Percentiles rank a stretch among this genome's conserved stretches.
phyloP scores from a whole-genome alignment of 1,140 invertebrate species.

The Drosophila quadrilineata region DNA sequence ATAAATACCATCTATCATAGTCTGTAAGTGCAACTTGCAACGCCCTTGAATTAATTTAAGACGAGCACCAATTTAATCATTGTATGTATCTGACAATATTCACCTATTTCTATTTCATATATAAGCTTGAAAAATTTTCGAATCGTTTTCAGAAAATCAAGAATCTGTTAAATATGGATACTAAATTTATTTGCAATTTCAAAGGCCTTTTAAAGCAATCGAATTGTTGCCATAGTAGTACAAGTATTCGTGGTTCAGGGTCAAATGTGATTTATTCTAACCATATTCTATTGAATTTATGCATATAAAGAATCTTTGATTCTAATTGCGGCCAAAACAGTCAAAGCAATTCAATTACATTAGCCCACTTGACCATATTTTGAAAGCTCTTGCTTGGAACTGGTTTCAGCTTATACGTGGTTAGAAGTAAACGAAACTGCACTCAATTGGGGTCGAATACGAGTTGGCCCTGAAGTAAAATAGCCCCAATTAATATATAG shows the following conservation, averaged over 20 bases:
- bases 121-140: no score
- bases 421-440: constrained; percentile 1
- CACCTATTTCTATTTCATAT: no score
- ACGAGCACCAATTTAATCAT: constrained; percentile 2
- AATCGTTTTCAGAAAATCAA: no score
- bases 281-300: not conserved
- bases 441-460: constrained; percentile 54
- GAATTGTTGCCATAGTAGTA: constrained; percentile 2
- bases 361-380: constrained; percentile 61
- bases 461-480: no score
- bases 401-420: constrained; percentile 27
- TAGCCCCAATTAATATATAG: no score
- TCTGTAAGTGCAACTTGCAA: constrained; percentile 13
- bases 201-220: no score
- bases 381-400: constrained; percentile 20
- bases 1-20: constrained; percentile 4
- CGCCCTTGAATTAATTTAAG: constrained; percentile 8
- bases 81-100: not conserved
- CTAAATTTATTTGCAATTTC: no score
- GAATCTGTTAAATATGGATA: not conserved
- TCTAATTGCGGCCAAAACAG: constrained; percentile 23
- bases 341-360: constrained; percentile 46
- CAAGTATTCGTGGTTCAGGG: constrained; percentile 36
- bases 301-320: no score
- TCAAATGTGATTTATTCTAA: constrained; percentile 6